These are phyloP conservation scores for Anabas testudineus DNA, from an alignment of 2,797 vertebrate species.

Conservation along the genomic window DNA sequence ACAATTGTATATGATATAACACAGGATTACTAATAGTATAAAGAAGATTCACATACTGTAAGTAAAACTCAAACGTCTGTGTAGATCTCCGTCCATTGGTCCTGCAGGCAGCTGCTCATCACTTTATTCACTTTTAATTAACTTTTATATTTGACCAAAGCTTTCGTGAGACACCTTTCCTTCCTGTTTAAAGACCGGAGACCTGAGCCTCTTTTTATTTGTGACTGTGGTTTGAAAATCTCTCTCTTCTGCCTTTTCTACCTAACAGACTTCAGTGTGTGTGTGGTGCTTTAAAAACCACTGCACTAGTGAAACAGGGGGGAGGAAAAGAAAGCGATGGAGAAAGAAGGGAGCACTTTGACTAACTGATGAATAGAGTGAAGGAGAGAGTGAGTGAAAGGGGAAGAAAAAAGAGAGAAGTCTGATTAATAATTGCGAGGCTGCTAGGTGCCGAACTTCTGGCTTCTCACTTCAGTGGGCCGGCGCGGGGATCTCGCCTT, in stretches of 20 bases:
- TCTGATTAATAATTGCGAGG: constrained; percentile 90
- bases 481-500: constrained; percentile 90
- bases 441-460: constrained; percentile 81
- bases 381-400: constrained; percentile 53
- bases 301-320: constrained; percentile 11
- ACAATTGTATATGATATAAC: background rate
- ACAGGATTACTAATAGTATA: background rate
- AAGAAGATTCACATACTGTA: too few relatives aligned
- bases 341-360: constrained; percentile 69
- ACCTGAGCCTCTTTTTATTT: background rate
- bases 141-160: background rate
- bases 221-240: background rate
- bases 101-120: background rate
- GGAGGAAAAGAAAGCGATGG: background rate
- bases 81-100: background rate
- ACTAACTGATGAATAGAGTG: constrained; percentile 89
- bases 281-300: constrained; percentile 5
- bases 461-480: constrained; percentile 94
- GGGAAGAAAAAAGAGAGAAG: constrained; percentile 51
- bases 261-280: background rate
- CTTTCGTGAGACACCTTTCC: background rate
- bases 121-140: background rate
- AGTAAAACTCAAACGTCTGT: too few relatives aligned
- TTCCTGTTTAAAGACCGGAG: background rate
- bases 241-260: background rate